phyloP scores from a whole-genome alignment of 2,888 invertebrate species.

The Cryptosula pallasiana region DNA sequence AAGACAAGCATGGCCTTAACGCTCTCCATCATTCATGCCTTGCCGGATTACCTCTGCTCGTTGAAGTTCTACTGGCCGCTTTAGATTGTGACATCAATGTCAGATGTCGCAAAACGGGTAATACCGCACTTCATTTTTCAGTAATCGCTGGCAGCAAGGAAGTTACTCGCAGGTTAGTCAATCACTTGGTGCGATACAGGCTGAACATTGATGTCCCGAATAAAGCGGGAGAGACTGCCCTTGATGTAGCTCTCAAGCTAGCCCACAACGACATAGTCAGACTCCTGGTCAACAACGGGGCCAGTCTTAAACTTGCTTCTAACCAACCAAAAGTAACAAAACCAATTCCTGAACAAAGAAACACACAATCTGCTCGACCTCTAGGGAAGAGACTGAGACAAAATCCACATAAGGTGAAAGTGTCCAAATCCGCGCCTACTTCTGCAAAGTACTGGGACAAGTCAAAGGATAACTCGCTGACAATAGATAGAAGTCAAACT shows the following conservation, averaged over 20 bases:
- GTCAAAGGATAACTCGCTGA: not conserved
- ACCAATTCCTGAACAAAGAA: not conserved
- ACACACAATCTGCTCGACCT: not conserved
- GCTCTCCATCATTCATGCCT: slow-evolving; percentile 49
- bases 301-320: not conserved
- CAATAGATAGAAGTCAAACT: not conserved
- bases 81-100: slow-evolving; percentile 46
- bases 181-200: not conserved
- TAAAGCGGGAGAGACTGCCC: not conserved
- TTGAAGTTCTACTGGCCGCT: slow-evolving; percentile 38
- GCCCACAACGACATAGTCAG: not conserved
- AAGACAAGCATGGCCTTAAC: slow-evolving; percentile 43
- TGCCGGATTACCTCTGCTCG: slow-evolving; percentile 37
- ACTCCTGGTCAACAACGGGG: not conserved
- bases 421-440: not conserved
- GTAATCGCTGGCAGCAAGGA: slow-evolving; percentile 36
- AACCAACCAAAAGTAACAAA: not conserved
- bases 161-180: not conserved
- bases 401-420: not conserved
- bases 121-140: slow-evolving; percentile 49
- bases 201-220: not conserved
- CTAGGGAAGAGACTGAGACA: not conserved
- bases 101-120: slow-evolving; percentile 39
- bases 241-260: not conserved
- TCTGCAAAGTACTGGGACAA: not conserved